Conservation (phyloP, 23 tunicate genomes). For the Styela plicata region DNA sequence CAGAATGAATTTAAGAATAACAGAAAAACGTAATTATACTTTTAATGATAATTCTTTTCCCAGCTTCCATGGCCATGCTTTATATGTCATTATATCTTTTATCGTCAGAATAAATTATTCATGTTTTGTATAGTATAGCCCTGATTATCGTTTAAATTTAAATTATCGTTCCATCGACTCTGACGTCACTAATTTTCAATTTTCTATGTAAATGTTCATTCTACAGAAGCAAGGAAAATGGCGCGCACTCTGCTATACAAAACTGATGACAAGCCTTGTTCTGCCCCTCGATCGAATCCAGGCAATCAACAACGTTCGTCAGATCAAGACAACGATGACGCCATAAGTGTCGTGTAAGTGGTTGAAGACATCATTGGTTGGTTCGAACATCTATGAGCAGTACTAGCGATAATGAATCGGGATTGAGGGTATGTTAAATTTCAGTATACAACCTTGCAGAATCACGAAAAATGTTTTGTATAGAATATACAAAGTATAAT, state of each 20-base stretch:
- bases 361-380: background rate
- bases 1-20: too few species aligned
- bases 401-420: background rate
- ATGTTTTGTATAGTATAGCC: too few species aligned
- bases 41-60: too few species aligned
- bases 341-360: background rate
- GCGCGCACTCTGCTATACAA: slow-evolving; percentile 25
- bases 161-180: too few species aligned
- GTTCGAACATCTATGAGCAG: background rate
- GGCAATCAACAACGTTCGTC: background rate
- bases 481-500: too few species aligned
- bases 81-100: too few species aligned
- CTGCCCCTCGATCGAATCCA: background rate
- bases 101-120: too few species aligned
- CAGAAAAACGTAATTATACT: too few species aligned
- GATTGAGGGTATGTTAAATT: background rate
- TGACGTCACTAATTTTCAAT: background rate
- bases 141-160: too few species aligned
- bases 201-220: background rate
- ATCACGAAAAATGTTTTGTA: too few species aligned
- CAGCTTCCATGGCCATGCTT: too few species aligned
- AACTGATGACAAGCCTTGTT: background rate
- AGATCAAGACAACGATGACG: background rate
- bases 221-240: slow-evolving; percentile 28
- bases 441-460: too few species aligned